These are phyloP conservation scores for Papilio polyxenes DNA, from an alignment of 1,140 invertebrate genomes.

Conservation along the genomic window DNA sequence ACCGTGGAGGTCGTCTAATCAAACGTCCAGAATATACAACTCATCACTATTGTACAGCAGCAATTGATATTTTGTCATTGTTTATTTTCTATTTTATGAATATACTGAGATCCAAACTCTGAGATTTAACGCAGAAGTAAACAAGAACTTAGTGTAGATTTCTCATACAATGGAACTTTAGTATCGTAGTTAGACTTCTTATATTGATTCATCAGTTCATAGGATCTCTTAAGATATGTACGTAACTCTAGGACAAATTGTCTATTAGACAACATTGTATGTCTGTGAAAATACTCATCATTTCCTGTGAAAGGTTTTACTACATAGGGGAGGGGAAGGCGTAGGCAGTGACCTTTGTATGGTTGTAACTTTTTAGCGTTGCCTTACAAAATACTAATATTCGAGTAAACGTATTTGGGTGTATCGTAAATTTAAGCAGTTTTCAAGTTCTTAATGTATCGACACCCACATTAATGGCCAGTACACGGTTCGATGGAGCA, in stretches of 20 bases:
- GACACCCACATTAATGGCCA: constrained; percentile 4
- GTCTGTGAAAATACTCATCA: no score
- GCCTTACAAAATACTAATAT: neutral
- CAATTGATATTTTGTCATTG: neutral
- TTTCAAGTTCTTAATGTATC: constrained; percentile 4
- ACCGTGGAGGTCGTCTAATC: constrained; percentile 10
- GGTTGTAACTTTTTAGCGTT: neutral
- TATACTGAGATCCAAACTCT: no score
- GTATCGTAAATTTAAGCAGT: constrained; percentile 15
- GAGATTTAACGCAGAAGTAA: no score
- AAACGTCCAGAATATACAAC: neutral
- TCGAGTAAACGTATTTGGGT: neutral
- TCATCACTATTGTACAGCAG: neutral
- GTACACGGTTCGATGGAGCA: constrained; percentile 13
- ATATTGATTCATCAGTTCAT: no score
- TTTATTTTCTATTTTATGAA: neutral
- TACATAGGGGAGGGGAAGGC: neutral
- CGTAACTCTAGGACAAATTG: no score
- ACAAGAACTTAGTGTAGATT: no score
- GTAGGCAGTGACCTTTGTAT: neutral
- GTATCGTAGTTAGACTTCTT: no score
- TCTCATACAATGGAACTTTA: no score
- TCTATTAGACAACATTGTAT: no score
- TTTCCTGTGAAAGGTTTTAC: no score
- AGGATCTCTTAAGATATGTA: no score